A percentile compares a stretch with the other conserved stretches of the same genome.
Evolutionary conservation across 2,113 vertebrate species (phyloP).

Genomic region (Tupaia chinensis): DNA sequence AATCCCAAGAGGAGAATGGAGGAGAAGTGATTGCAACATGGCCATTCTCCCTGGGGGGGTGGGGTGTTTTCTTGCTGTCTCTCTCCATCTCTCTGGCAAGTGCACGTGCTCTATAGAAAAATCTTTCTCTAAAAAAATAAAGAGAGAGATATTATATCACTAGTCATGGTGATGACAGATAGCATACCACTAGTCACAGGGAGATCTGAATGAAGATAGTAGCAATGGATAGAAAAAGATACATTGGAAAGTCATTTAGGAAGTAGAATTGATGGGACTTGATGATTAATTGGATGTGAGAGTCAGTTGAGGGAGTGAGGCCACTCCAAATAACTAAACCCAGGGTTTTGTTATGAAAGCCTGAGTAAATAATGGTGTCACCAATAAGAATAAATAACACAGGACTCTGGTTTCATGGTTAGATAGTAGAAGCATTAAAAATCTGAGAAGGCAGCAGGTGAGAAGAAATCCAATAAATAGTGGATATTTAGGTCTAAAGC

Average conservation of each 20-base stretch:
- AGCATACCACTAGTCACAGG: background rate
- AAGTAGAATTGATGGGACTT: conserved; percentile 25
- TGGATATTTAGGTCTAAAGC: conserved; percentile 5
- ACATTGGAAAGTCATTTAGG: background rate
- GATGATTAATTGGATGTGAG: conserved; percentile 36
- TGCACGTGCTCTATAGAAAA: no score
- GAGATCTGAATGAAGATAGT: background rate
- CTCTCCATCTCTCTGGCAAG: no score
- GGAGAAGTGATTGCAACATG: no score
- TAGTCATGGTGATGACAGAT: background rate
- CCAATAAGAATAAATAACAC: conserved; percentile 40
- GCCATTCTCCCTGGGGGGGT: no score
- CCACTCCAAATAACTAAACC: conserved; percentile 8
- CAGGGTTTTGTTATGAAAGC: conserved; percentile 55
- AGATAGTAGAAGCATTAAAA: conserved; percentile 12
- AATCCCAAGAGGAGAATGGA: no score
- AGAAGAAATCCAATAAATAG: background rate
- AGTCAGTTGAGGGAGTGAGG: conserved; percentile 1
- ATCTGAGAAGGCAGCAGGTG: background rate
- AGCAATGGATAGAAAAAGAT: background rate
- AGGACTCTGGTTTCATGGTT: conserved; percentile 22
- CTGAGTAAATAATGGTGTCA: conserved; percentile 25
- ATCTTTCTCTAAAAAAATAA: no score
- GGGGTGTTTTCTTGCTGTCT: no score
- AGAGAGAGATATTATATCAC: background rate